Evolutionary conservation across 1,140 invertebrate species (phyloP), one percentile per base, ranked within the genome.

Genomic region (Drosophila nigromelanica): DNA sequence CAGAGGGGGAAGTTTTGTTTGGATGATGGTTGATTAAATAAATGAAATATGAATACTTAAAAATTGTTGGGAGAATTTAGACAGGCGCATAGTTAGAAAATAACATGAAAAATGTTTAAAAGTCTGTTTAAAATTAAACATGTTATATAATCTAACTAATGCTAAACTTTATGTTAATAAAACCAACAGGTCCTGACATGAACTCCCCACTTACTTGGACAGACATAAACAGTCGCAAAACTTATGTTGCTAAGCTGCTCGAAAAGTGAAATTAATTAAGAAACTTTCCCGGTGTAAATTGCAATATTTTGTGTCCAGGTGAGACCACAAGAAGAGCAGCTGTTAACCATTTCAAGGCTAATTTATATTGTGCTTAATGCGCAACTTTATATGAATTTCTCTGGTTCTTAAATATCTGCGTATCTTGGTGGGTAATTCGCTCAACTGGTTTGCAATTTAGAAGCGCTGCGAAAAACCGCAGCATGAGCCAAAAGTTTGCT

Each of bases 401-500:
- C 5, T 8, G 11, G 14, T 5, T 27, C 27, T 27, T 27, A 1
- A n/a, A 18, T 6, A 39, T 2, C 15, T 21, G n/a, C 14, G 6
- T 27, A 37, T 12, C 55, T 24, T 54, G n/a, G 58, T 30, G 40
- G 39, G 47, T 72, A 72, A 66, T 66, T 66, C 30, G 61, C 45
- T 37, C 76, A 80, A 81, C 78, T 86, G 76, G 72, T 86, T 76
- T 78, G 78, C 80, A 67, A 83, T 63, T 80, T 6, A 6, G 27
- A 27, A 27, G 27, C 27, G 27, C 33, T 35, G 33, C 71, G 76
- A 78, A 86, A 75, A 74, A 70, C 82, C 79, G 64, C 71, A 78
- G 59, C 59, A 51, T 47, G 63, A 51, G 75, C 74, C 56, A 86
- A 87, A 87, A 87, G 72, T 79, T 87, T 81, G 69, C 78, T 86